phyloP scores from a whole-genome alignment of 2,113 vertebrate genomes.

The Sinocyclocheilus grahami region DNA sequence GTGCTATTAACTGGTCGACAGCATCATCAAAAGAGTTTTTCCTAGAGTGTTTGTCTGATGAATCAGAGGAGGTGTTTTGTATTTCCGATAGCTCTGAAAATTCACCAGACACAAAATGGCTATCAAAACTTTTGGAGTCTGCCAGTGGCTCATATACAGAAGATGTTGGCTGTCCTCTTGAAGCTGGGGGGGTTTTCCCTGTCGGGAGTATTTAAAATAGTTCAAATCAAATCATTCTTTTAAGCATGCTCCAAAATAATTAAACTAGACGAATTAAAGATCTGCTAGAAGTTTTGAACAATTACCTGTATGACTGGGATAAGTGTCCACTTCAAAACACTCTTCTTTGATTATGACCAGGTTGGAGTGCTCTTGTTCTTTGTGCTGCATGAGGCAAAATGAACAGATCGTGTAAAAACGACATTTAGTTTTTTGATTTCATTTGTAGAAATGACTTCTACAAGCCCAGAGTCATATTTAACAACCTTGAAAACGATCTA shows the following conservation, averaged over 20 bases:
- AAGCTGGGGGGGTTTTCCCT: neutral
- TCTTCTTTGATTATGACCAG: constrained; percentile 60
- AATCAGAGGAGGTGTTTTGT: constrained; percentile 21
- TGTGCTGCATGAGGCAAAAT: constrained; percentile 12
- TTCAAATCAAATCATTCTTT: too few relatives aligned
- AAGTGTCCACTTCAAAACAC: constrained; percentile 48
- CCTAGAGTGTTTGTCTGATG: constrained; percentile 37
- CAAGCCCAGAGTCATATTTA: neutral
- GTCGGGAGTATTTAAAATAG: neutral
- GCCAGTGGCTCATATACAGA: neutral
- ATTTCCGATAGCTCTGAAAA: constrained; percentile 43
- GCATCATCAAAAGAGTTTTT: constrained; percentile 50
- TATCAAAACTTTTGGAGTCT: neutral
- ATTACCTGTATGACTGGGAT: constrained; percentile 34
- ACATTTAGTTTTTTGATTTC: neutral
- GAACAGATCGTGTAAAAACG: neutral
- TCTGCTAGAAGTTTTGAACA: neutral
- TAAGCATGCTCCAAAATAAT: neutral
- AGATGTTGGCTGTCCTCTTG: neutral
- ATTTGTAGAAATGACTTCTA: neutral
- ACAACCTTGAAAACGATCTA: neutral
- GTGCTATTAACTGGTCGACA: constrained; percentile 47
- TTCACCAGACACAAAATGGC: constrained; percentile 28
- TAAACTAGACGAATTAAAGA: neutral
- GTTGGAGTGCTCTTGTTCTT: constrained; percentile 42